phyloP scores from a whole-genome alignment of 30 jellyfish, hydroid and myxozoan genomes.

The Nemopilema nomurai region DNA sequence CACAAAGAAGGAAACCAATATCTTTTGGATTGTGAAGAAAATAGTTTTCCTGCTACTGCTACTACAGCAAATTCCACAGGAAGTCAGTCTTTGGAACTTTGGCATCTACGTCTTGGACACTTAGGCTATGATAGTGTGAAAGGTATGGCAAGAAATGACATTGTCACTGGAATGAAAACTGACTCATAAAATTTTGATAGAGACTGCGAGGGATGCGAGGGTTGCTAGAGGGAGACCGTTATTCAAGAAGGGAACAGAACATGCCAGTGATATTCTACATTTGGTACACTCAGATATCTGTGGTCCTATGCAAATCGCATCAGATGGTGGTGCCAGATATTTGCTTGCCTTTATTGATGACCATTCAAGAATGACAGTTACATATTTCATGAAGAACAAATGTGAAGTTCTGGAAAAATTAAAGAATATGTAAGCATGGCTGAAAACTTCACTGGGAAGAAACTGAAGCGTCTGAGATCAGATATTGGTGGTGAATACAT shows the following conservation, averaged over 20 bases:
- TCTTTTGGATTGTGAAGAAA: slow-evolving; percentile 14
- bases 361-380: slow-evolving; percentile 23
- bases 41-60: slow-evolving; percentile 25
- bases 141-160: slow-evolving; percentile 21
- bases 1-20: slow-evolving; percentile 6
- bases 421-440: slow-evolving; percentile 13
- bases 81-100: slow-evolving; percentile 35
- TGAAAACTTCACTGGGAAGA: slow-evolving; percentile 22
- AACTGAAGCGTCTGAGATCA: slow-evolving; percentile 20
- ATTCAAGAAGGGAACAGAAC: slow-evolving; percentile 24
- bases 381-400: slow-evolving; percentile 19
- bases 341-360: slow-evolving; percentile 45
- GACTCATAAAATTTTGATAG: slow-evolving; percentile 15
- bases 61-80: slow-evolving; percentile 16
- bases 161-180: slow-evolving; percentile 15
- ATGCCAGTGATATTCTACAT: slow-evolving; percentile 24
- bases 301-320: slow-evolving; percentile 20
- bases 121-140: slow-evolving; percentile 35
- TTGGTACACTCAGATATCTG: slow-evolving; percentile 32
- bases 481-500: slow-evolving; percentile 46
- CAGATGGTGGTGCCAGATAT: slow-evolving; percentile 49
- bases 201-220: slow-evolving; percentile 14
- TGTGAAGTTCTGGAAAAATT: slow-evolving; percentile 34
- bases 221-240: slow-evolving; percentile 11
- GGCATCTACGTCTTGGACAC: slow-evolving; percentile 31